phyloP scores from a whole-genome alignment of 2,113 vertebrate species.

The Ciconia stormi region DNA sequence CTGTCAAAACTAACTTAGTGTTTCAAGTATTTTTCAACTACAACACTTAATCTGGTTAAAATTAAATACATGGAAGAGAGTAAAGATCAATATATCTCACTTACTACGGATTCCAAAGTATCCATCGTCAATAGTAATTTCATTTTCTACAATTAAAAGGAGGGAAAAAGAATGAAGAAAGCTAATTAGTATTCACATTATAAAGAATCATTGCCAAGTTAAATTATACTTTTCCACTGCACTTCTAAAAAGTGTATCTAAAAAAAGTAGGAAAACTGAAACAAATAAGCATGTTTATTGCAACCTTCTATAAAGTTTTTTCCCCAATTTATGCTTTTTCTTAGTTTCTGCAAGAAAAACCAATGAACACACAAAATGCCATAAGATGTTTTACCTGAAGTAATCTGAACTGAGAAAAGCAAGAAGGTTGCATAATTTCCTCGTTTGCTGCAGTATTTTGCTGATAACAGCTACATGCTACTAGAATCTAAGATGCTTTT shows the following conservation, averaged over 20 bases:
- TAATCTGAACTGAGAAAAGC: background rate
- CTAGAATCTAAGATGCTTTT: background rate
- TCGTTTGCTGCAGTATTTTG: background rate
- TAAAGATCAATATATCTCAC: constrained; percentile 57
- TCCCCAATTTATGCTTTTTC: background rate
- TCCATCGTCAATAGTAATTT: constrained; percentile 83
- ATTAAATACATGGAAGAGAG: background rate
- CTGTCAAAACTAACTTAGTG: background rate
- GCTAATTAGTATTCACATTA: constrained; percentile 41
- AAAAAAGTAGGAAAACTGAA: constrained; percentile 41
- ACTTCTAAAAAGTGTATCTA: background rate
- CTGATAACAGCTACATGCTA: background rate
- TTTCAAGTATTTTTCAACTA: background rate
- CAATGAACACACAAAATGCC: background rate
- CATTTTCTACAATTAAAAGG: constrained; percentile 80
- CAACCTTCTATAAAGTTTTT: constrained; percentile 22
- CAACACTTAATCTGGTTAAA: background rate
- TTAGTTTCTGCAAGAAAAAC: background rate
- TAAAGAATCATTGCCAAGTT: background rate
- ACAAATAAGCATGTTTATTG: constrained; percentile 66
- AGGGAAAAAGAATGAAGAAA: constrained; percentile 42
- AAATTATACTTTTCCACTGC: constrained; percentile 9
- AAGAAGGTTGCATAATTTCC: background rate
- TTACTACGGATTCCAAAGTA: constrained; percentile 92
- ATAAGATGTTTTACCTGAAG: background rate